Percentiles rank a stretch among this genome's conserved stretches.
Evolutionary conservation across 2,888 invertebrate species (phyloP).

Genomic region (Drosophila atripex): DNA sequence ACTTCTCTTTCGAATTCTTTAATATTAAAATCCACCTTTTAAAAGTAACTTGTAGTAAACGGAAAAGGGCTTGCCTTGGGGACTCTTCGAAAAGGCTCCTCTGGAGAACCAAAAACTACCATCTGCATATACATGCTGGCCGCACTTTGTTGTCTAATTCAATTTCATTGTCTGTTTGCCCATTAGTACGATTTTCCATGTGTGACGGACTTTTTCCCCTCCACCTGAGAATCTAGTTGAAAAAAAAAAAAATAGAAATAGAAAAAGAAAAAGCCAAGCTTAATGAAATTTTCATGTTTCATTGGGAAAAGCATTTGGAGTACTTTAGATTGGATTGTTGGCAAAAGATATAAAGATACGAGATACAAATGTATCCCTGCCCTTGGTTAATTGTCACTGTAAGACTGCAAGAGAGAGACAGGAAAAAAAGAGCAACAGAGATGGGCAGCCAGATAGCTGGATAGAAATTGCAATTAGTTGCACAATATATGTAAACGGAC

Average conservation of each 20-base stretch:
- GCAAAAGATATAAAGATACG: background rate
- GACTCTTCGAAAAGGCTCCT: background rate
- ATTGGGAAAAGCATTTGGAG: slow-evolving; percentile 60
- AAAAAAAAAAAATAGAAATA: slow-evolving; percentile 2
- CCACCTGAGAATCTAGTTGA: slow-evolving; percentile 7
- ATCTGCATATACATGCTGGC: background rate
- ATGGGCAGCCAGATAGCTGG: background rate
- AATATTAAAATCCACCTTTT: background rate
- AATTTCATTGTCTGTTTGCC: slow-evolving; percentile 67
- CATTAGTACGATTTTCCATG: slow-evolving; percentile 50
- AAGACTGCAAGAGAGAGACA: slow-evolving; percentile 1
- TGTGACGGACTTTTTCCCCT: slow-evolving; percentile 28
- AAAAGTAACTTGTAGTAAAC: background rate
- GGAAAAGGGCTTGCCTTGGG: background rate
- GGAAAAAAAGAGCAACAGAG: slow-evolving; percentile 2
- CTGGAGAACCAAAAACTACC: slow-evolving; percentile 10
- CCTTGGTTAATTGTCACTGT: slow-evolving; percentile 55
- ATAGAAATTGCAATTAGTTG: slow-evolving; percentile 70
- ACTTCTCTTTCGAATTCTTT: background rate
- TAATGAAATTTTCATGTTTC: slow-evolving; percentile 76
- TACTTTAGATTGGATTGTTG: slow-evolving; percentile 34
- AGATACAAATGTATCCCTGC: slow-evolving; percentile 14
- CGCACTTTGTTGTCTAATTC: slow-evolving; percentile 63
- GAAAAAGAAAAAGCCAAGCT: slow-evolving; percentile 10
- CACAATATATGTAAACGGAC: slow-evolving; percentile 31